phyloP scores from a whole-genome alignment of 2,113 vertebrate genomes.

The Phaetusa simplex region DNA sequence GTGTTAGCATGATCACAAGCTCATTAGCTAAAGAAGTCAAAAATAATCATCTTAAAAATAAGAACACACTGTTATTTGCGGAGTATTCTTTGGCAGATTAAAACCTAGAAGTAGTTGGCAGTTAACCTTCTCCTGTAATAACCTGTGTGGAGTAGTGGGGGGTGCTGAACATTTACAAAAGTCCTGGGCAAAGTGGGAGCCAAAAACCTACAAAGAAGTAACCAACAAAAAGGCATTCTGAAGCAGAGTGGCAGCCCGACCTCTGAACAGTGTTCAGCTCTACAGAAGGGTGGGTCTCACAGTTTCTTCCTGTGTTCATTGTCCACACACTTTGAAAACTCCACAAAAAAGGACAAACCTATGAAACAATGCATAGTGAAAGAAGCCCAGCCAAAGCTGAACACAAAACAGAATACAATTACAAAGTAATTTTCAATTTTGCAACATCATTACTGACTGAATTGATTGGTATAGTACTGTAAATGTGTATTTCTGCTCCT shows the following conservation, averaged over 20 bases:
- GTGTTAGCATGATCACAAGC: neutral
- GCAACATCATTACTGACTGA: neutral
- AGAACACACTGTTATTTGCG: neutral
- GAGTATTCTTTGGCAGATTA: neutral
- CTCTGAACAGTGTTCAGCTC: neutral
- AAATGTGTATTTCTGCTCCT: neutral
- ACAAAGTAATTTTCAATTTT: neutral
- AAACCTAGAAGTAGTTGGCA: neutral
- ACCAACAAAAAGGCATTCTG: rapidly evolving
- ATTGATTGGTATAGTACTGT: neutral
- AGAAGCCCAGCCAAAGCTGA: neutral
- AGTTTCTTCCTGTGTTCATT: neutral
- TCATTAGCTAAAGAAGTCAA: neutral
- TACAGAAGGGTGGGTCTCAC: neutral
- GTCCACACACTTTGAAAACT: neutral
- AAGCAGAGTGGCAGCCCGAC: rapidly evolving
- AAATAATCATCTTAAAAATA: neutral
- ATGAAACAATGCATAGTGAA: neutral
- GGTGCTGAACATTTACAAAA: neutral
- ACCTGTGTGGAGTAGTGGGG: rapidly evolving
- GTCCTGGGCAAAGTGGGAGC: neutral
- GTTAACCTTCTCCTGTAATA: neutral
- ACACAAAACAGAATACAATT: neutral
- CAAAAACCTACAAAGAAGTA: neutral
- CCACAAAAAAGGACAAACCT: neutral